phyloP scores from a whole-genome alignment of 2,797 vertebrate genomes.

The Accipiter badius region DNA sequence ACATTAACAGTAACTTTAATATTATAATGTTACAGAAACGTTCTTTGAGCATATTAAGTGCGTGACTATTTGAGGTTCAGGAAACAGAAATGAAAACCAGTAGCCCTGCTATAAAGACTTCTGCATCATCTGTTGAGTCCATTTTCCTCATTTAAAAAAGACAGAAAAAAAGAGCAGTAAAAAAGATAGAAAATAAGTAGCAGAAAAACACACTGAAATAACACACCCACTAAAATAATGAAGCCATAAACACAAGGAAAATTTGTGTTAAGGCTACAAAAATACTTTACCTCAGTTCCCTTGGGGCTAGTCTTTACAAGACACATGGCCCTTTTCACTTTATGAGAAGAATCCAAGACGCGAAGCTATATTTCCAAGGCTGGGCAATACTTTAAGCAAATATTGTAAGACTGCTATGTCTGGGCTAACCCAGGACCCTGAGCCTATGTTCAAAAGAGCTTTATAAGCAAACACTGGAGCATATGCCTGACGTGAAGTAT shows the following conservation, averaged over 20 bases:
- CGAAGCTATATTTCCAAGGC: slow-evolving; percentile 54
- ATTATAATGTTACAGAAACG: not conserved
- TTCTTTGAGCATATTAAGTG: not conserved
- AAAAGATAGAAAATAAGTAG: slow-evolving; percentile 69
- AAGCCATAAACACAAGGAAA: slow-evolving; percentile 68
- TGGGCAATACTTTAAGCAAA: slow-evolving; percentile 46
- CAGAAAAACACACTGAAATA: slow-evolving; percentile 59
- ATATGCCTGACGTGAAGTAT: not conserved
- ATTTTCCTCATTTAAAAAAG: slow-evolving; percentile 46
- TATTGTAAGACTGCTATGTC: not conserved
- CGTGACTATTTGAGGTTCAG: not conserved
- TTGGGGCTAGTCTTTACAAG: slow-evolving; percentile 60
- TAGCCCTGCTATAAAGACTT: slow-evolving; percentile 34
- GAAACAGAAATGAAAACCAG: slow-evolving; percentile 36
- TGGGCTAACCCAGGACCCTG: not conserved
- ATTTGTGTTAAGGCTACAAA: slow-evolving; percentile 65
- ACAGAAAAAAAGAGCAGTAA: not conserved
- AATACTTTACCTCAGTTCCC: slow-evolving; percentile 68
- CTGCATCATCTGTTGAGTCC: slow-evolving; percentile 48
- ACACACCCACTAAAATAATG: slow-evolving; percentile 64
- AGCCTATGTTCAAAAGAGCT: not conserved
- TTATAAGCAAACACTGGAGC: not conserved
- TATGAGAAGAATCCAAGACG: slow-evolving; percentile 51
- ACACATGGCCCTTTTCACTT: slow-evolving; percentile 53
- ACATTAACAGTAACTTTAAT: not conserved